Conservation (phyloP, 2,888 invertebrate species). For the Melangyna quadrimaculata region DNA sequence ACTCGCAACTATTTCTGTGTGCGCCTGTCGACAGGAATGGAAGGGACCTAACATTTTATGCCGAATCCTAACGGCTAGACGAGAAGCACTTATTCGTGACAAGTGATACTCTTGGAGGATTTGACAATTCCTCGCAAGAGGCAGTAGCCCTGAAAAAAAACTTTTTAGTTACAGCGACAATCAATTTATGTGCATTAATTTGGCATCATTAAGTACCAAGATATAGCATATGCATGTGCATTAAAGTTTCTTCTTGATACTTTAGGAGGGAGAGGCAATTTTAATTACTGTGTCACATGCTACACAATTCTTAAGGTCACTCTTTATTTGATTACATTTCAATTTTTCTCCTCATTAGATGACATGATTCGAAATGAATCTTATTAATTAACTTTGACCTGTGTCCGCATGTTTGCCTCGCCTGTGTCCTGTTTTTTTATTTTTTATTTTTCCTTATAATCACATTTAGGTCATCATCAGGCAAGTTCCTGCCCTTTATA, state of each 20-base stretch:
- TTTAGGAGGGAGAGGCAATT: background rate
- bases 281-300: background rate
- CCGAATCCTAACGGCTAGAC: too few species aligned
- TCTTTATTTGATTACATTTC: constrained; percentile 8
- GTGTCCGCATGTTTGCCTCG: background rate
- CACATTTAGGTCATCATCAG: constrained; percentile 27
- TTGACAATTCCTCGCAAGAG: too few species aligned
- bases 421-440: background rate
- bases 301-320: background rate
- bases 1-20: too few species aligned
- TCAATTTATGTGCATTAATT: too few species aligned
- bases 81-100: too few species aligned
- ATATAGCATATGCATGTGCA: too few species aligned
- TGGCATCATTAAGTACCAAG: too few species aligned
- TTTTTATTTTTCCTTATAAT: background rate
- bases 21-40: too few species aligned
- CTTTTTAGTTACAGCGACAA: too few species aligned
- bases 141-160: too few species aligned
- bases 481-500: background rate
- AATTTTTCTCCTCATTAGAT: constrained; percentile 4
- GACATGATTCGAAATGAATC: constrained; percentile 20
- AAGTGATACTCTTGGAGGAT: too few species aligned
- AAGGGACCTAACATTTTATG: too few species aligned
- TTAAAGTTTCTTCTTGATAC: background rate
- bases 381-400: constrained; percentile 38